Base-by-base conservation (phyloP, 2,888 invertebrate species). In the Dyspetes luteomarginatus region DNA sequence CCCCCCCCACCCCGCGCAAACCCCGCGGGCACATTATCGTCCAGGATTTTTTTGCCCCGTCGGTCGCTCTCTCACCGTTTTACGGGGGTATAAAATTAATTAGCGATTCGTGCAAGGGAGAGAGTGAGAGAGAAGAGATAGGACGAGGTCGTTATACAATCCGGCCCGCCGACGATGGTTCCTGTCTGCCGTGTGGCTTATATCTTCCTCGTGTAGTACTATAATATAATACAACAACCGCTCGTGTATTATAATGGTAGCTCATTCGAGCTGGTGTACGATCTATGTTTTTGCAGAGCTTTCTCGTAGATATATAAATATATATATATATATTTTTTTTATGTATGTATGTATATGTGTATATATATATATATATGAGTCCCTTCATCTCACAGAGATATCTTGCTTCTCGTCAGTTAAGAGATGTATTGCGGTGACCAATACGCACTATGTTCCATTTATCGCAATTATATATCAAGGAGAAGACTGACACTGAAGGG, bases 71-170 rank as follows among this genome's bases (percentile, higher is more conserved):
- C 75, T 73, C 78, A 72, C 67, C 74, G 76, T 85, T 87, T 88
- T 85, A 86, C 83, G 80, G 83, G 85, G 83, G 86, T 86, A 88
- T 87, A 86, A 88, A 89, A 87, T 89, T 88, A 89, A 89, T 89
- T 87, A 88, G 82, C 80, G 85, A 86, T 85, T 85, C 78, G 72
- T 15, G 26, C 58, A 52, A 17, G 60, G 15, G 52, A n/a, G 30
- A 41, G 36, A 26, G 68, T 22, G 41, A 50, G 60, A 48, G 75
- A 58, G 73, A 36, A 26, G 45, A 48, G 71, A 74, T 50, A 76
- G 72, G 65, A 26, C 50, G 55, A 65, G 78, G 73, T 82, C 79
- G 80, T 84, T 85, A 86, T 84, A 84, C 85, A 81, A 84, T 86
- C 68, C 81, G 74, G 71, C 68, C 62, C 68, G 28, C 41, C 22